Evolutionary conservation across 2,888 invertebrate species (phyloP), one percentile per base, ranked within the genome.

Genomic region (Macrophya alboannulata): DNA sequence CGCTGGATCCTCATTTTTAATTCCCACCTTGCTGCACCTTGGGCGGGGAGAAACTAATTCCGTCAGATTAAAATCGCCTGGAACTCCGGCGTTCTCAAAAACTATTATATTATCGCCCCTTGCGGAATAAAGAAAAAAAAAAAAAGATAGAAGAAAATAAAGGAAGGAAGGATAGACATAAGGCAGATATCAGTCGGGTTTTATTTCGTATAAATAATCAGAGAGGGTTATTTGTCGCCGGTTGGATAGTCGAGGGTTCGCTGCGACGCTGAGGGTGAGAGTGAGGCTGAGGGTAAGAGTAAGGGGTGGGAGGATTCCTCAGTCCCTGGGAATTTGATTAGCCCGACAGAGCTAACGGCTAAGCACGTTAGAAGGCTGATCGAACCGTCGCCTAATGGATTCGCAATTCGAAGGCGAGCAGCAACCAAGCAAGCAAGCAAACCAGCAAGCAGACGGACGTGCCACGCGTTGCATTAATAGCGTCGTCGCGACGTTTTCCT

Each of bases 21-120:
- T 86, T 88, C 86, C 81, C 84, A 10, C 48, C 48, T 48, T 48
- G 48, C 25, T 62, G 62, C 62, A 62, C 62, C 21, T 62, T 25
- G 62, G 12, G 48, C 12, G 17, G 86, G 76, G 86, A 82, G 79
- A 68, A 83, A 88, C 86, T 88, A 87, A 88, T 88, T 86, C 81
- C 79, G 48, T 71, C 25, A 86, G 87, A 87, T 87, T 59, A 65
- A 84, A 85, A 88, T 88, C 88, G 79, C 65, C 62, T 25, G 21
- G 74, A 74, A 45, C 45, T 31, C 12, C 74, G 12, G 21, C 21
- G 74, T 74, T 45, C 74, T 45, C 74, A 12, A 55, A n/a, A 21
- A 45, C 74, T 45, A 31, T 45, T 45, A 43, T 45, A 74, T 74
- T 12, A 4, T 48, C 21, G 21, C 43, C 74, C 74, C 45, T 43